phyloP scores from a whole-genome alignment of 2,888 invertebrate species.

The Mythimna vitellina region DNA sequence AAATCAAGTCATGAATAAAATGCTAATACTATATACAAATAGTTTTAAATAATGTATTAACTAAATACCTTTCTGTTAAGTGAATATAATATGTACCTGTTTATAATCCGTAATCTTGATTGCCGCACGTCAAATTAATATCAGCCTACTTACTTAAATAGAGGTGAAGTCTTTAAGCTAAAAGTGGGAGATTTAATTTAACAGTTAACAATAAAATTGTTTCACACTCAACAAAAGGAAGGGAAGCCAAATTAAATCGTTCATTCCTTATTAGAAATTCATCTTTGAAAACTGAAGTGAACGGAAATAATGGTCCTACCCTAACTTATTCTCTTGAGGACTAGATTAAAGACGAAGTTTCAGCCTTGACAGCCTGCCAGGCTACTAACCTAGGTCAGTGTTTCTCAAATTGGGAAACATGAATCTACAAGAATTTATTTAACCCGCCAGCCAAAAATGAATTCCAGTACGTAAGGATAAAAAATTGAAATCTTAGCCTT shows the following conservation, averaged over 20 bases:
- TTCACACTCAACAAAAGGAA: conserved; percentile 15
- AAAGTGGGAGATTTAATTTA: conserved; percentile 13
- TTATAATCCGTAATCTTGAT: not conserved
- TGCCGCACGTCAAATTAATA: not conserved
- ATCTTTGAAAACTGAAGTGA: conserved; percentile 23
- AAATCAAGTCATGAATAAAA: too few species aligned
- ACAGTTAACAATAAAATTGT: conserved; percentile 20
- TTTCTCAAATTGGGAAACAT: conserved; percentile 10
- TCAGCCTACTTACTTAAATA: not conserved
- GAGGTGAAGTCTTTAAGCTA: not conserved
- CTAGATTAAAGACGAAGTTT: conserved; percentile 18
- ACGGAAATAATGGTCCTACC: conserved; percentile 15
- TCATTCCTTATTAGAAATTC: conserved; percentile 24
- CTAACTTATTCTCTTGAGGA: not conserved
- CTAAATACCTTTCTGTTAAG: not conserved
- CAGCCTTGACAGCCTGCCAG: conserved; percentile 1
- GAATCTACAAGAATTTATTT: not conserved
- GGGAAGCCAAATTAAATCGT: conserved; percentile 33
- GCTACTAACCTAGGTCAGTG: not conserved
- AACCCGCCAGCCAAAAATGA: not conserved
- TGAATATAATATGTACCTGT: too few species aligned
- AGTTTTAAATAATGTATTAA: not conserved
- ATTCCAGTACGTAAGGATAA: too few species aligned
- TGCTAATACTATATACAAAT: not conserved
- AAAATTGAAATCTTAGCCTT: too few species aligned